phyloP scores from a whole-genome alignment of 2,113 vertebrate genomes.

The Ondatra zibethicus region DNA sequence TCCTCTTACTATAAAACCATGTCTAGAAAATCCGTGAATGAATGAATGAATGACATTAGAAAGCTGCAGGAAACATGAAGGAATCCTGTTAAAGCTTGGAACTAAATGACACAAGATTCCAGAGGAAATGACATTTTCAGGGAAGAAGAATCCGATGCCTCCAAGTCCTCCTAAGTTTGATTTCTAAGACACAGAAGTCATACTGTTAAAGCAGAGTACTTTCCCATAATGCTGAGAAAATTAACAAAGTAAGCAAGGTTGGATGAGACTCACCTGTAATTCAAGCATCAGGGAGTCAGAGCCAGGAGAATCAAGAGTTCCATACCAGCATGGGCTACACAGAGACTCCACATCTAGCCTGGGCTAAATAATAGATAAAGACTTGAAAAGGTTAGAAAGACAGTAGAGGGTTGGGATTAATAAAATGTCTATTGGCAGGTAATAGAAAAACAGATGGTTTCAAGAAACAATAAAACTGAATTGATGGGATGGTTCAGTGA shows the following conservation, averaged over 20 bases:
- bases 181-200: background rate
- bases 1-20: no score
- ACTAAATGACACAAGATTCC: background rate
- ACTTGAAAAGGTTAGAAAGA: background rate
- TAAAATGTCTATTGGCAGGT: background rate
- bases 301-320: no score
- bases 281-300: background rate
- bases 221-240: background rate
- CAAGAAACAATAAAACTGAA: background rate
- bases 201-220: background rate
- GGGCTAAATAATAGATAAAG: background rate
- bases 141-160: background rate
- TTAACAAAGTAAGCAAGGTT: background rate
- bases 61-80: background rate
- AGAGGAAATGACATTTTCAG: background rate
- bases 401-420: background rate
- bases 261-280: background rate
- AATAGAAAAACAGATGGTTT: background rate
- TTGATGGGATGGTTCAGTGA: background rate
- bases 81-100: slow-evolving; percentile 4
- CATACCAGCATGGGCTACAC: background rate
- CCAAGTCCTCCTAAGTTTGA: background rate
- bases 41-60: background rate
- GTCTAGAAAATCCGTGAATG: no score
- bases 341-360: background rate